phyloP scores from a whole-genome alignment of 2,888 invertebrate genomes.

The Deilephila elpenor region DNA sequence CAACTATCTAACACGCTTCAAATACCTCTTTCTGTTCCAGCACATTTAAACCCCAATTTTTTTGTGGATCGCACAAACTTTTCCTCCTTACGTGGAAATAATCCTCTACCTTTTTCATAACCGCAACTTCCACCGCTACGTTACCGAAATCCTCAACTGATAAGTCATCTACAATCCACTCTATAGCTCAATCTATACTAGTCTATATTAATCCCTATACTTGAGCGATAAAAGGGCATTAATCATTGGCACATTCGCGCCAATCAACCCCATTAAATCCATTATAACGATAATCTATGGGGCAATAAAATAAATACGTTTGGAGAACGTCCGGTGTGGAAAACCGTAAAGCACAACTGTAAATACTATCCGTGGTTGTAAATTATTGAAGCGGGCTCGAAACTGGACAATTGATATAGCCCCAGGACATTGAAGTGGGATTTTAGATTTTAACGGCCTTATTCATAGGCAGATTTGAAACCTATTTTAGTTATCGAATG shows the following conservation, averaged over 20 bases:
- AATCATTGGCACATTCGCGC: neutral
- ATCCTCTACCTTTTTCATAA: too few species aligned
- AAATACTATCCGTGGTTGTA: slow-evolving; percentile 1
- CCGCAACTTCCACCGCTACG: too few species aligned
- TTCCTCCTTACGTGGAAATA: too few species aligned
- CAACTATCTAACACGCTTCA: too few species aligned
- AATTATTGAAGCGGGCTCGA: slow-evolving; percentile 1
- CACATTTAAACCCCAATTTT: too few species aligned
- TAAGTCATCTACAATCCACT: neutral
- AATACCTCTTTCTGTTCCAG: too few species aligned
- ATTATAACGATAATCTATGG: neutral
- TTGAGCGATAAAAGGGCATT: neutral
- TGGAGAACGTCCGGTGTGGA: neutral
- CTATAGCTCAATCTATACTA: neutral
- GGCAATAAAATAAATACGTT: slow-evolving; percentile 10
- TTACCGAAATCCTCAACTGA: too few species aligned
- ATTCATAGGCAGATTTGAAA: too few species aligned
- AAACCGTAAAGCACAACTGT: slow-evolving; percentile 5
- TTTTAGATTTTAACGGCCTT: neutral
- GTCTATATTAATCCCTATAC: neutral
- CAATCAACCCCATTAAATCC: slow-evolving; percentile 1
- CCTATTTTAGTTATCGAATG: too few species aligned
- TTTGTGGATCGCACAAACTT: too few species aligned
- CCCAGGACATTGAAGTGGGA: neutral
- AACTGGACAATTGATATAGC: neutral